Conservation (phyloP, 2,113 vertebrate species). For the Thryonomys swinderianus region DNA sequence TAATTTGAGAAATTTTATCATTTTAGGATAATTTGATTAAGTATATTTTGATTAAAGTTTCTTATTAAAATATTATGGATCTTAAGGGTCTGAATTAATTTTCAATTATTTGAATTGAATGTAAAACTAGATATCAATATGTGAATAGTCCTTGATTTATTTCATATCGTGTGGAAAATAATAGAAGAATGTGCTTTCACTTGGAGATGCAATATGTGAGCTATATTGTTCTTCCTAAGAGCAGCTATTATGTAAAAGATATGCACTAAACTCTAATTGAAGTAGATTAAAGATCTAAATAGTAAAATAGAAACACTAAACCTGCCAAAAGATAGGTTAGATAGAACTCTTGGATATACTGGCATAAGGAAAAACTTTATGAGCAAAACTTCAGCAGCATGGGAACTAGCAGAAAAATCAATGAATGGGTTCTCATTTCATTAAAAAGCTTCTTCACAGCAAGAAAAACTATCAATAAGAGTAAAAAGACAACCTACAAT, state of each 20-base stretch:
- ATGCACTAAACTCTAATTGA: too few species aligned
- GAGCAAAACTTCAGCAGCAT: too few species aligned
- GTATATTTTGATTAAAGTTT: conserved; percentile 1
- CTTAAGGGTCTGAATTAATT: neutral
- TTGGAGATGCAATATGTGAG: neutral
- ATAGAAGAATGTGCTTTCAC: neutral
- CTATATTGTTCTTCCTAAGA: neutral
- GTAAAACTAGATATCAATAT: neutral
- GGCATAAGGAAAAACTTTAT: too few species aligned
- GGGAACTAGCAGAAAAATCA: too few species aligned
- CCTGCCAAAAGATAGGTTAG: too few species aligned
- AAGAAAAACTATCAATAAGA: too few species aligned
- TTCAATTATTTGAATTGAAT: neutral
- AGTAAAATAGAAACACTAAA: too few species aligned
- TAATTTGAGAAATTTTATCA: neutral
- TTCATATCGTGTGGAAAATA: neutral
- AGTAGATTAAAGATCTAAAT: too few species aligned
- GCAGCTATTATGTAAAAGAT: neutral
- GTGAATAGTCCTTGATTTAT: neutral
- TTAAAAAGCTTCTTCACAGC: too few species aligned
- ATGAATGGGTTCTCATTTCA: too few species aligned
- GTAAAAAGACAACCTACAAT: too few species aligned
- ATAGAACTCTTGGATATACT: too few species aligned
- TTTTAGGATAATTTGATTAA: neutral
- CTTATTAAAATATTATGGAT: neutral